phyloP scores from a whole-genome alignment of 2,888 invertebrate species.

The Bimastos eiseni region DNA sequence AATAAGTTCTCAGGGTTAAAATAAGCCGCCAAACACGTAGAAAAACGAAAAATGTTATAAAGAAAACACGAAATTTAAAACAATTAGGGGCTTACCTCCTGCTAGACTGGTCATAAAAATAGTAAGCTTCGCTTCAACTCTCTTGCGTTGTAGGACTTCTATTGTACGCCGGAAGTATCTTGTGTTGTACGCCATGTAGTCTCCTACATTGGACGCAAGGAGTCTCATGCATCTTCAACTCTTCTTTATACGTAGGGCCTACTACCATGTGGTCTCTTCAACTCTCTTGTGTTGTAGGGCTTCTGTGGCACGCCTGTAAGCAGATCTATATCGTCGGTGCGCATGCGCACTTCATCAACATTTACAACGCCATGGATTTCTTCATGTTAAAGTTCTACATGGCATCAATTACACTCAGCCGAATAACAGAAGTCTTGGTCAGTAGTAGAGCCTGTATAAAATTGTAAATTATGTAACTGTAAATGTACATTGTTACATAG shows the following conservation, averaged over 20 bases:
- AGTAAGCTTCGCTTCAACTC: not conserved
- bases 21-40: too few species aligned
- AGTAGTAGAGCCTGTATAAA: not conserved
- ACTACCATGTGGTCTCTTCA: not conserved
- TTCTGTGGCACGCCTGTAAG: conserved; percentile 54
- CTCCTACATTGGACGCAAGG: too few species aligned
- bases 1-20: too few species aligned
- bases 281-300: conserved; percentile 44
- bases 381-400: conserved; percentile 53
- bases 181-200: too few species aligned
- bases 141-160: conserved; percentile 49
- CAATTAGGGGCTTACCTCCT: too few species aligned
- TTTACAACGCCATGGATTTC: conserved; percentile 55
- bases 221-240: too few species aligned
- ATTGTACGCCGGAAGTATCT: conserved; percentile 56
- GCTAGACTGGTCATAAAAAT: too few species aligned
- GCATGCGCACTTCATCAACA: conserved; percentile 51
- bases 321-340: conserved; percentile 52
- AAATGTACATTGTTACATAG: too few species aligned
- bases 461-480: too few species aligned
- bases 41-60: too few species aligned
- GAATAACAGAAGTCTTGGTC: conserved; percentile 31
- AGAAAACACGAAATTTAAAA: too few species aligned
- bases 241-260: too few species aligned
- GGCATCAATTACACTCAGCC: conserved; percentile 49